Base-by-base conservation (phyloP, 1,140 invertebrate genomes). In the Drosophila ficusphila region DNA sequence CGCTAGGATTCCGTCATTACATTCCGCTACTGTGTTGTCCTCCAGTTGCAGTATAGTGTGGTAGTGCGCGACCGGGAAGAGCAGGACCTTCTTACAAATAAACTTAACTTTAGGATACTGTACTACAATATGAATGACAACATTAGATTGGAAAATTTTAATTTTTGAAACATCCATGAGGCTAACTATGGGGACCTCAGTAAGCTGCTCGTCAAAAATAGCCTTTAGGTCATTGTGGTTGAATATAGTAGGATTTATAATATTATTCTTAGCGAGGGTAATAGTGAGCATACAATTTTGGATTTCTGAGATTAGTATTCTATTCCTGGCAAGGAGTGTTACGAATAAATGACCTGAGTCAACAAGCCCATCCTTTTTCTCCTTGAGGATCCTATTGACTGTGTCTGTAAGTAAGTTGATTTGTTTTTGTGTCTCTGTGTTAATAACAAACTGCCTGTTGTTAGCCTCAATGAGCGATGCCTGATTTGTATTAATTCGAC, bases 251-350 rank as follows among this genome's bases (percentile, higher is more conserved):
- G 42, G 33, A 36, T 38, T 53, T 38, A n/a, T n/a, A n/a, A n/a
- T n/a, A n/a, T n/a, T n/a, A 5, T 29, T 19, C 19, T 33, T 33
- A n/a, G 31, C 56, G 6, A 60, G 29, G 3, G 53, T 57, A 9
- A 69, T 69, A 9, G 58, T 31, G 0, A 70, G 12, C 21, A 70
- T 64, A 3, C 48, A 44, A 29, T 70, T 70, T 16, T 62, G 34
- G n/a, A 64, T 48, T 70, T 51, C 67, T 1, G 51, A 38, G 4
- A 56, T 49, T 29, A 62, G 21, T 29, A 69, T 69, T n/a, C n/a
- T n/a, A n/a, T n/a, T 25, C 4, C 56, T 34, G n/a, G 56, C 9
- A 0, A 69, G 7, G 6, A 61, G 18, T 18, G 65, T 39, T 31
- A 46, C 42, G 42, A 46, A 46, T 8, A 47, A 27, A 27, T 47